A percentile compares a stretch with the other conserved stretches of the same genome.
phyloP scores from a whole-genome alignment of 2,888 invertebrate genomes.

The Lasioglossum villosulum region DNA sequence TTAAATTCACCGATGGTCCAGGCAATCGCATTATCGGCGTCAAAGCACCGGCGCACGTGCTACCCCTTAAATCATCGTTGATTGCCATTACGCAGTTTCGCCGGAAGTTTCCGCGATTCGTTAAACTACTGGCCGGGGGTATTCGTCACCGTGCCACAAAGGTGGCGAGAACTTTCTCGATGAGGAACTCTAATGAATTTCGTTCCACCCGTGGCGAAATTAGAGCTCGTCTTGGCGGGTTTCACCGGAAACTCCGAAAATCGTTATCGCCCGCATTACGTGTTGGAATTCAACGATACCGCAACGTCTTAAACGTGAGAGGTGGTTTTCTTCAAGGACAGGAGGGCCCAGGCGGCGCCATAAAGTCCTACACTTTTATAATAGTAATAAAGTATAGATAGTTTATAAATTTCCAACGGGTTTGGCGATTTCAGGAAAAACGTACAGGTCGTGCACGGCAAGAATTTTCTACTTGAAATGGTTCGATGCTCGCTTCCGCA shows the following conservation, averaged over 20 bases:
- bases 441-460: background rate
- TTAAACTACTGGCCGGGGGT: background rate
- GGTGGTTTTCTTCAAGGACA: too few relatives aligned
- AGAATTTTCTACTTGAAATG: background rate
- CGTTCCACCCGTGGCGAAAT: background rate
- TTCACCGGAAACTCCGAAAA: background rate
- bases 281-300: too few relatives aligned
- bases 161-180: background rate
- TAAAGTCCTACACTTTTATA: too few relatives aligned
- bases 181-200: background rate
- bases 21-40: background rate
- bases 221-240: background rate
- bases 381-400: too few relatives aligned
- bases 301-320: too few relatives aligned
- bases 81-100: constrained; percentile 7
- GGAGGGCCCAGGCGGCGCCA: too few relatives aligned
- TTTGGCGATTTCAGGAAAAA: too few relatives aligned
- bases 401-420: too few relatives aligned
- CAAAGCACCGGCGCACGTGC: background rate
- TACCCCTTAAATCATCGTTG: background rate
- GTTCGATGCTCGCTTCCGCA: background rate
- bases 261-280: background rate
- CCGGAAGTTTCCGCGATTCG: background rate
- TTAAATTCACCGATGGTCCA: background rate
- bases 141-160: background rate